Conservation (phyloP, 2,888 invertebrate species). For the Drosophila rellima region DNA sequence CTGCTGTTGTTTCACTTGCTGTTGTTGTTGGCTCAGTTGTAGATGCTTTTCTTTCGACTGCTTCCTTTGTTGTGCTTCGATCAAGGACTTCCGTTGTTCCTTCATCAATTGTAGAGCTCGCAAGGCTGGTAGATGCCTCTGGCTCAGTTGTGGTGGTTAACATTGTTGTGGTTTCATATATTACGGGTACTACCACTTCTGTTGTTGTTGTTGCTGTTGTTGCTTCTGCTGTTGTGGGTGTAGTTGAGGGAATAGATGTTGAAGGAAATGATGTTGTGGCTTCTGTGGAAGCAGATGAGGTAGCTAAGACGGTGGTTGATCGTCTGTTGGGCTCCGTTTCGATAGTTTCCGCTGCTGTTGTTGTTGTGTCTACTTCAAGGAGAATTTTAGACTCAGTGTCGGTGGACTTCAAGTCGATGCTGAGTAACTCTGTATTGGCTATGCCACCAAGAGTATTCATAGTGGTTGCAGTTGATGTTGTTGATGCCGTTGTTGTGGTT, state of each 20-base stretch:
- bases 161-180: conserved; percentile 13
- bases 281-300: conserved; percentile 11
- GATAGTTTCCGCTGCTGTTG: background rate
- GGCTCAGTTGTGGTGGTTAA: background rate
- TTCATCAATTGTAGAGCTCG: conserved; percentile 1
- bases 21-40: background rate
- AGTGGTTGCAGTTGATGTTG: conserved; percentile 3
- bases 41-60: background rate
- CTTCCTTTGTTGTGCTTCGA: conserved; percentile 5
- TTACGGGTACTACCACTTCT: background rate
- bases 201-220: conserved; percentile 5
- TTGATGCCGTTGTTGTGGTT: conserved; percentile 18
- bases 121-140: background rate
- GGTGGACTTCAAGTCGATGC: background rate
- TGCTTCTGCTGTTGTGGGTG: conserved; percentile 2
- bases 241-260: background rate
- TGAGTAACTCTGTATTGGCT: conserved; percentile 9
- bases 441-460: background rate
- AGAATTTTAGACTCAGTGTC: conserved; percentile 26
- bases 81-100: background rate
- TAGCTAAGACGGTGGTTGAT: conserved; percentile 4
- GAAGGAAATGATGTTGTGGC: conserved; percentile 10
- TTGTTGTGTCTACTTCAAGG: conserved; percentile 23
- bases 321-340: conserved; percentile 11
- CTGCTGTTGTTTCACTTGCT: background rate